Evolutionary conservation across 1,140 invertebrate genomes (phyloP).

Genomic region (Dolichoris vasculosae): DNA sequence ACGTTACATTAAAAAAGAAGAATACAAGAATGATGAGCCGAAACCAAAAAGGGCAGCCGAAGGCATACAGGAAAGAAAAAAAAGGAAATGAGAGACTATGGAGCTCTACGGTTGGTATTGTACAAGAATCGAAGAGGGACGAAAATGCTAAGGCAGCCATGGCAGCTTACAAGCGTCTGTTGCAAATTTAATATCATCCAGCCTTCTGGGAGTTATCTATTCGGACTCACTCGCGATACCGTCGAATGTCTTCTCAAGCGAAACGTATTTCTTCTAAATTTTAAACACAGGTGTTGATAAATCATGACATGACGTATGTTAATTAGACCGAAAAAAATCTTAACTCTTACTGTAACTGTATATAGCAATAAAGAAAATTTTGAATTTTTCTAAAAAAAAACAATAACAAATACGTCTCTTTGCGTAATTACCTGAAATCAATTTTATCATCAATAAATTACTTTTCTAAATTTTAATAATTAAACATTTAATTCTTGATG

Average conservation of each 20-base stretch:
- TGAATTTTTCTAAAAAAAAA: too few relatives aligned
- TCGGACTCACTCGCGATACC: background rate
- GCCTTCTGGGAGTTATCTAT: background rate
- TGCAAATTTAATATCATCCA: conserved; percentile 43
- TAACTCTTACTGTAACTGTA: too few relatives aligned
- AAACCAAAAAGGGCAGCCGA: conserved; percentile 11
- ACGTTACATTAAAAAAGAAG: background rate
- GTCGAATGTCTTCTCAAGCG: background rate
- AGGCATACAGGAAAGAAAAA: background rate
- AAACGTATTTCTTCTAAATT: conserved; percentile 49
- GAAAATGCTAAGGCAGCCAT: conserved; percentile 3
- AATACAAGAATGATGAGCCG: conserved; percentile 2
- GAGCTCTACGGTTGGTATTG: background rate
- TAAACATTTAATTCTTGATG: too few relatives aligned
- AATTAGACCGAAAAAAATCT: too few relatives aligned
- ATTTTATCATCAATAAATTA: too few relatives aligned
- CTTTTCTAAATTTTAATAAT: too few relatives aligned
- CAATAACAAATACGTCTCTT: too few relatives aligned
- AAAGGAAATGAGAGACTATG: background rate
- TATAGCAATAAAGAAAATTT: too few relatives aligned
- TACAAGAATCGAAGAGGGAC: background rate
- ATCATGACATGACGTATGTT: background rate
- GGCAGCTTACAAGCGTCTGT: background rate
- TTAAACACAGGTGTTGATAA: background rate
- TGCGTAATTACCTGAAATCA: too few relatives aligned